These are phyloP conservation scores for Morone saxatilis DNA, from an alignment of 2,113 vertebrate species.

Conservation along the genomic window DNA sequence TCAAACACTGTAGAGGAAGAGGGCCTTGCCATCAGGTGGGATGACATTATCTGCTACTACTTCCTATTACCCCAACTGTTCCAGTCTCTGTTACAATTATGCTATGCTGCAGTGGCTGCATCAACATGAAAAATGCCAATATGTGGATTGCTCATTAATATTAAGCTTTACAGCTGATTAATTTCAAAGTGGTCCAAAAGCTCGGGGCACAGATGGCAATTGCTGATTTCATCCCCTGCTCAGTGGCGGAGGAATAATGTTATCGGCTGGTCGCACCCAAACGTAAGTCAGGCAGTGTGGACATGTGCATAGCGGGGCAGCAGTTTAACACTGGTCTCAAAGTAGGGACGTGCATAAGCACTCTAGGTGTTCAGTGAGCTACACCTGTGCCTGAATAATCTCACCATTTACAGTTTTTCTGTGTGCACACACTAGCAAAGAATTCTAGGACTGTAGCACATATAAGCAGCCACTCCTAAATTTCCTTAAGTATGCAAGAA, in stretches of 20 bases:
- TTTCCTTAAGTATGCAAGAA: constrained; percentile 15
- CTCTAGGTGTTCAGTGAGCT: neutral
- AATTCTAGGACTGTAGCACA: neutral
- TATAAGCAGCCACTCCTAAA: neutral
- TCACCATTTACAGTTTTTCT: constrained; percentile 4
- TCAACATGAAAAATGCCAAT: constrained; percentile 26
- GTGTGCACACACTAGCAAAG: neutral
- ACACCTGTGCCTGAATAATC: constrained; percentile 38
- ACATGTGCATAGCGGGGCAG: constrained; percentile 16
- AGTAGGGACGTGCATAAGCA: constrained; percentile 11
- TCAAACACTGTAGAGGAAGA: constrained; percentile 26
- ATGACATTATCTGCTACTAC: constrained; percentile 12
- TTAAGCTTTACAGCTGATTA: constrained; percentile 52
- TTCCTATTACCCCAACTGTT: constrained; percentile 26
- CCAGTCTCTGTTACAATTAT: constrained; percentile 9
- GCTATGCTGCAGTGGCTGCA: constrained; percentile 12
- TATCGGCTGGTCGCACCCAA: constrained; percentile 29
- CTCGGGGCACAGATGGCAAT: constrained; percentile 56
- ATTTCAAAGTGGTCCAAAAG: constrained; percentile 57
- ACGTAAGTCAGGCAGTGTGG: constrained; percentile 19
- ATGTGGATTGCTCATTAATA: constrained; percentile 48
- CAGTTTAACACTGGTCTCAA: constrained; percentile 13
- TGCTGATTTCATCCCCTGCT: constrained; percentile 38
- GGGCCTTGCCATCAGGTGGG: constrained; percentile 2
- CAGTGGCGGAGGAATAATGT: constrained; percentile 13